Evolutionary conservation across 2,888 invertebrate genomes (phyloP).

Genomic region (Pachliopta kotzebuea): DNA sequence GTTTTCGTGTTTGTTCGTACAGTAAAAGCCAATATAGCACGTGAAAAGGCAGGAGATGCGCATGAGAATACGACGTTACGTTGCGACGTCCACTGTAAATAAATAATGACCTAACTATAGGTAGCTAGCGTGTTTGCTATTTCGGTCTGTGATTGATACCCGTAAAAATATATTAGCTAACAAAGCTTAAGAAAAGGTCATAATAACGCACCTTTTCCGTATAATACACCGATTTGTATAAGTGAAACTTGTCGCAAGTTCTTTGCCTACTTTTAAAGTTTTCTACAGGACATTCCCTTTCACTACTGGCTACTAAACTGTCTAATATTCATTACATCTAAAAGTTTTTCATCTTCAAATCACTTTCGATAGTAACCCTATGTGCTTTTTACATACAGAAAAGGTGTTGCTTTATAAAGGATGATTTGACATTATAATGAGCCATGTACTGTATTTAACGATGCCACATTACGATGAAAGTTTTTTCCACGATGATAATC

Average conservation of each 20-base stretch:
- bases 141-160: slow-evolving; percentile 58
- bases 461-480: slow-evolving; percentile 79
- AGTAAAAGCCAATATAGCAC: slow-evolving; percentile 40
- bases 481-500: slow-evolving; percentile 72
- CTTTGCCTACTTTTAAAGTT: slow-evolving; percentile 63
- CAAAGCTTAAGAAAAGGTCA: slow-evolving; percentile 8
- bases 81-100: slow-evolving; percentile 67
- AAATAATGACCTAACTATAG: slow-evolving; percentile 78
- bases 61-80: slow-evolving; percentile 53
- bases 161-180: slow-evolving; percentile 14
- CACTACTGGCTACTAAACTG: slow-evolving; percentile 40
- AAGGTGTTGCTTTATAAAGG: slow-evolving; percentile 8
- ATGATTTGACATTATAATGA: slow-evolving; percentile 33
- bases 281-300: slow-evolving; percentile 67
- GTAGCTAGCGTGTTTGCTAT: slow-evolving; percentile 58
- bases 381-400: background rate
- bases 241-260: slow-evolving; percentile 41
- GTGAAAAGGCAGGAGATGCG: slow-evolving; percentile 46
- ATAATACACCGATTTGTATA: slow-evolving; percentile 32
- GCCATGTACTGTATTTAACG: slow-evolving; percentile 40
- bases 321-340: slow-evolving; percentile 15
- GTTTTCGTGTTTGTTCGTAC: slow-evolving; percentile 52
- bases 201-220: slow-evolving; percentile 8
- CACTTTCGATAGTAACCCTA: background rate
- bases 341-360: slow-evolving; percentile 24